Conservation (phyloP, 2,113 vertebrate species). For the Pavo muticus region DNA sequence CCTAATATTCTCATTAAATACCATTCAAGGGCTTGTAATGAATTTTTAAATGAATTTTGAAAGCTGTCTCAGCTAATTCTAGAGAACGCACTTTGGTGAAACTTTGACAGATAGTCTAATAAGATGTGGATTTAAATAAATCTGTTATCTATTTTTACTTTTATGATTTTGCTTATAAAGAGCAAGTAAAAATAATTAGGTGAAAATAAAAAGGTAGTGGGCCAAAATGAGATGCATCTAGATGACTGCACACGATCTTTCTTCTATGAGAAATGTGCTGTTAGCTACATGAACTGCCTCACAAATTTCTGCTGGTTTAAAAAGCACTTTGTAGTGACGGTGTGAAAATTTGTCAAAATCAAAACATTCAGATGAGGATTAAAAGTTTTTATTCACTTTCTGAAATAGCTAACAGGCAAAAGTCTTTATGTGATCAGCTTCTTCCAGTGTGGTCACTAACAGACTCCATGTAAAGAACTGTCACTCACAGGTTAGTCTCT, state of each 20-base stretch:
- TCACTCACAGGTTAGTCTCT: not conserved
- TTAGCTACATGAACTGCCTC: not conserved
- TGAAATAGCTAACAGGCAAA: not conserved
- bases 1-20: not conserved
- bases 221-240: not conserved
- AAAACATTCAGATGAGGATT: not conserved
- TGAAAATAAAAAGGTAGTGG: not conserved
- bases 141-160: not conserved
- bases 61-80: not conserved
- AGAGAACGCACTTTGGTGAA: not conserved
- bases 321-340: not conserved
- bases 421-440: not conserved
- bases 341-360: not conserved
- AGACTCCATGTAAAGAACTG: not conserved
- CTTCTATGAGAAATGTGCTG: not conserved
- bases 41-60: slow-evolving; percentile 19
- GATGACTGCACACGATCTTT: not conserved
- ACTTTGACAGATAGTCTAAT: not conserved
- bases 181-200: not conserved
- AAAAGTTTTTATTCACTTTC: not conserved
- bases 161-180: not conserved
- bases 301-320: not conserved
- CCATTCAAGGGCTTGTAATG: not conserved
- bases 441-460: not conserved
- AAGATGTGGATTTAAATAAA: slow-evolving; percentile 1